These are phyloP conservation scores for Brachystomella parvula DNA, from an alignment of 1,140 invertebrate species.

Conservation along the genomic window DNA sequence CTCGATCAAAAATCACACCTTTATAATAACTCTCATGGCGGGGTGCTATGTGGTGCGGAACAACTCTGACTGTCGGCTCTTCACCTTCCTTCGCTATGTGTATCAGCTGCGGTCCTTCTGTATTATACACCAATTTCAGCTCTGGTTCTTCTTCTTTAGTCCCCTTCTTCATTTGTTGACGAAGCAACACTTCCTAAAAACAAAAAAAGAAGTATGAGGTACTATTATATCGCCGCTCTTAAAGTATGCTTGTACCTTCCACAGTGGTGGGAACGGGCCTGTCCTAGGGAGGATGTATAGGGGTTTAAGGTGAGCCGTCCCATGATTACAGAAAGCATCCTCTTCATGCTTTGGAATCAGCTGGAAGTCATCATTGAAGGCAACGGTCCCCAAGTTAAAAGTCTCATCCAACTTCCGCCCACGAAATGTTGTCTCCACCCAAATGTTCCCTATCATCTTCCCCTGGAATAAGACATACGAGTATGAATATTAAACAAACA, in stretches of 20 bases:
- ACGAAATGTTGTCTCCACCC: conserved; percentile 13
- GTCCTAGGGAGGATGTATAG: conserved; percentile 15
- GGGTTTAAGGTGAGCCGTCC: not conserved
- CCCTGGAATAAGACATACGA: conserved; percentile 10
- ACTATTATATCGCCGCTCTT: not conserved
- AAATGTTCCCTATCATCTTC: conserved; percentile 16
- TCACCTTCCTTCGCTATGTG: conserved; percentile 22
- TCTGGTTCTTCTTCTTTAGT: not conserved
- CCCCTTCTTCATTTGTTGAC: not conserved
- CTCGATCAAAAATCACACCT: conserved; percentile 4
- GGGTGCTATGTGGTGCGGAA: not conserved
- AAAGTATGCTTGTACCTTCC: conserved; percentile 17
- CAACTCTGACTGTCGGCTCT: conserved; percentile 16
- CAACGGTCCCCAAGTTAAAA: conserved; percentile 18
- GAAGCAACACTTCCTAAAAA: conserved; percentile 13
- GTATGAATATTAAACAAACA: not conserved
- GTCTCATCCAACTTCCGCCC: not conserved
- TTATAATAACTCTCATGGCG: not conserved
- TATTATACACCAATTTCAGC: conserved; percentile 10
- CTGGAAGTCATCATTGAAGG: conserved; percentile 16
- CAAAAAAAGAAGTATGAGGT: not conserved
- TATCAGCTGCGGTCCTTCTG: not conserved
- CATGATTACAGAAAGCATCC: conserved; percentile 4
- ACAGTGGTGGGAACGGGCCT: conserved; percentile 19
- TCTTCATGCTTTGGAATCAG: conserved; percentile 28